These are phyloP conservation scores for Alosa alosa DNA, from an alignment of 2,113 vertebrate species.

Conservation along the genomic window DNA sequence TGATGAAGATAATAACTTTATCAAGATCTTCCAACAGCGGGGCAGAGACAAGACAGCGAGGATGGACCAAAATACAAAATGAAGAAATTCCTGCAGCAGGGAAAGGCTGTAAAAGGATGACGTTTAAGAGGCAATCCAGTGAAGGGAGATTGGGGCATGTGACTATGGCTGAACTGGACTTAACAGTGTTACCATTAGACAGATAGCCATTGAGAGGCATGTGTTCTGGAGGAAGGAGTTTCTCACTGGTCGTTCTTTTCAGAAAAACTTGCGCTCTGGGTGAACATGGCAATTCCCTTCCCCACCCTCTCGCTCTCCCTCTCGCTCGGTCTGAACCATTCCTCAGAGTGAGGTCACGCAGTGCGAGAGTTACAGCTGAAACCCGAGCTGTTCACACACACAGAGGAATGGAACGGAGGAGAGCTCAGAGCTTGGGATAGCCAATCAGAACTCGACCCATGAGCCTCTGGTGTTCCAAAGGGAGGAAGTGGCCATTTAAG, in stretches of 20 bases:
- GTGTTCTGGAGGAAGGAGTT: neutral
- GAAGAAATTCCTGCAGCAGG: neutral
- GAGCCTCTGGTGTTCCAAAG: slow-evolving; percentile 3
- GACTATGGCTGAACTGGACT: neutral
- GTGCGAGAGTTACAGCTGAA: neutral
- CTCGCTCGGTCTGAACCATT: neutral
- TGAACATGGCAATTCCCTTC: neutral
- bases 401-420: slow-evolving; percentile 2
- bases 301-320: too few species aligned
- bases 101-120: neutral
- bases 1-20: neutral
- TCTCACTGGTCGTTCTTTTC: neutral
- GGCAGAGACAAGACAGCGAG: too few species aligned
- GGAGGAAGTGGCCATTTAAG: neutral
- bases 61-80: too few species aligned
- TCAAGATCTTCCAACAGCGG: neutral
- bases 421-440: neutral
- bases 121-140: neutral
- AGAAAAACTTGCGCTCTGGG: neutral
- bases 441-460: neutral
- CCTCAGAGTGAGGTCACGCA: slow-evolving; percentile 1
- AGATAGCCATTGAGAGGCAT: neutral
- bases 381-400: neutral
- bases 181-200: neutral
- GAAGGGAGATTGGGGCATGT: neutral